Base-by-base conservation (phyloP, 2,797 vertebrate genomes). In the Amblyraja radiata region DNA sequence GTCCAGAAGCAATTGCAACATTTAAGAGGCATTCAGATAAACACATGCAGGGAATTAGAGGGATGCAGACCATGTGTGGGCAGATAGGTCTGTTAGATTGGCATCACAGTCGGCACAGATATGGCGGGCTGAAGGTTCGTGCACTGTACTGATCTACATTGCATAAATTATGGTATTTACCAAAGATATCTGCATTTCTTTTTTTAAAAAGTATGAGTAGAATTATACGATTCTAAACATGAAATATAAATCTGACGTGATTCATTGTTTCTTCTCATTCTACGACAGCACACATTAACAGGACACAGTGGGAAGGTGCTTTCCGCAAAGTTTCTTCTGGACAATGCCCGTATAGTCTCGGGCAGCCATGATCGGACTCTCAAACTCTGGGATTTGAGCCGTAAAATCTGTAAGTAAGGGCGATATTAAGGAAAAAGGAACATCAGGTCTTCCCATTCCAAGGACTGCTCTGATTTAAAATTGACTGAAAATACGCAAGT, bases 371-470 rank as follows among this genome's bases (percentile, higher is more conserved):
- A 99, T 96, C 96, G 99, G 91, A 99, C 99, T 0, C 98, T 99
- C 93, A 99, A 99, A 94, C 97, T 99, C 65, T 99, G 99, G 99
- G 98, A 99, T 94, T 97, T 99, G n/a, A 98, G 98, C 96, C 99
- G 98, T 96, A 99, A 99, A 99, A 98, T 99, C 95, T 99, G 99
- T 98, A 97, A 98, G 98, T 94, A 95, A 18, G 63, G 16, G n/a
- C 3, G 6, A 84, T 84, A 11, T 61, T 54, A 84, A 58, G 54
- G 25, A 11, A 1, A 88, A 65, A 2, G 16, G 61, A 86, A 68
- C 9, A 36, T 6, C 61, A 10, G 18, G 6, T 4, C 61, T 36
- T 88, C 8, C 32, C n/a, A 32, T 36, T 36, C 14, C 46, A 58
- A 28, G 23, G 0, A 25, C 9, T 54, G 21, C 10, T 28, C 23